Evolutionary conservation across 1,140 invertebrate genomes (phyloP), one percentile per base, ranked within the genome.

Genomic region (Aphaenogaster floridana): DNA sequence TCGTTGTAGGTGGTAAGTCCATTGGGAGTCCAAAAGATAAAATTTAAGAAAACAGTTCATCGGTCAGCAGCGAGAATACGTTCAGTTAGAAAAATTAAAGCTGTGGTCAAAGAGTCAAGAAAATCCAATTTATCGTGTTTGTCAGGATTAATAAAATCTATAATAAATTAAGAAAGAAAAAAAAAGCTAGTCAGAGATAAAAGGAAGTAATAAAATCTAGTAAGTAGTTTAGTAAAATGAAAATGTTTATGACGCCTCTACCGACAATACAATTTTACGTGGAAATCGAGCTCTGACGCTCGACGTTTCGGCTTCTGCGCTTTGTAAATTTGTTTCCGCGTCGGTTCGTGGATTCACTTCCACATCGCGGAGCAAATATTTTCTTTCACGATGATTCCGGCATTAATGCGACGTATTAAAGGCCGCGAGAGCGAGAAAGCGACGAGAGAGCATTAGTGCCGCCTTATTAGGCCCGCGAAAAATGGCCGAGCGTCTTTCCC

Each of bases 391-490:
- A 83, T 11, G 80, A 84, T 57, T 87, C 36, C 80, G 52, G n/a
- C 39, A 84, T 87, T 81, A 63, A 63, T 52, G n/a, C 42, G 42
- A 64, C 52, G 28, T 64, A 86, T 71, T 74, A 79, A 86, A 59
- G 81, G 42, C 59, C 42, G 72, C 61, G 72, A 50, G 48, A 76
- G 48, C 36, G 63, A 50, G 61, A 54, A 69, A 61, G 64, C 59
- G 71, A 72, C 64, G 80, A 63, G 76, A 69, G 66, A 42, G 42
- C 63, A 93, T 94, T 94, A 93, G 91, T 92, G 83, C 88, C 92
- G 92, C 90, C 89, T 92, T 93, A 94, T 94, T 94, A 94, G 91
- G 83, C 86, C 79, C 45, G 59, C 77, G 88, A 88, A 92, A 84
- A 93, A 93, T 92, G 59, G 86, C 74, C 48, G 72, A 86, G 52